Evolutionary conservation across 2,113 vertebrate species (phyloP), one percentile per base, ranked within the genome.

Genomic region (Amia ocellicauda): DNA sequence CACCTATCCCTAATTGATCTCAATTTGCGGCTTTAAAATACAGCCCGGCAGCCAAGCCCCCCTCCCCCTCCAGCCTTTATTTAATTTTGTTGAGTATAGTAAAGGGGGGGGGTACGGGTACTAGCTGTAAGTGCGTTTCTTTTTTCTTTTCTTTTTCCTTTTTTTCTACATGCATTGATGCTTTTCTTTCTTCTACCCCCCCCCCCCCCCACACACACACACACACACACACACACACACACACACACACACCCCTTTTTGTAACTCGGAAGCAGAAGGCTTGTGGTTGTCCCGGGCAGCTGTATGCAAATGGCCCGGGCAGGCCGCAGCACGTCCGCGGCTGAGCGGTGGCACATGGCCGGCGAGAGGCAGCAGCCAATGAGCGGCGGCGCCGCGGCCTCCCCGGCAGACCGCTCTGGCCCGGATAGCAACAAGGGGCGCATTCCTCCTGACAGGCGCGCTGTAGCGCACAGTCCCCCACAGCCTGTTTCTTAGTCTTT

Each of bases 261-360:
- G 62, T 65, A 69, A 66, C 40, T 36, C 27, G 17, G 58, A 61
- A 59, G 58, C 64, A 24, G 69, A 54, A 68, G 22, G 67, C 63
- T 67, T 63, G 69, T 22, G 70, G 31, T 63, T 31, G 60, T 28
- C 71, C 50, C 58, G 69, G 74, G 71, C 75, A 78, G 75, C 75
- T 78, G 75, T 78, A 78, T 78, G 75, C 66, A 73, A 78, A 78
- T 75, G 16, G 59, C 26, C 54, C 49, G 67, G 27, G 59, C 69
- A 53, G 58, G 69, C 58, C 56, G 70, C 64, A 20, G 57, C 58
- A 52, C 45, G 58, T 23, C 31, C 29, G 47, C 47, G 17, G 47
- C 57, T 36, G 24, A 27, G 11, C 43, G 23, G 56, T 26, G 57
- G 58, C 75, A 78, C 72, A 69, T 73, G 75, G 69, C 67, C 63